phyloP scores from a whole-genome alignment of 2,797 vertebrate genomes.

The Pangasius larnaudii region DNA sequence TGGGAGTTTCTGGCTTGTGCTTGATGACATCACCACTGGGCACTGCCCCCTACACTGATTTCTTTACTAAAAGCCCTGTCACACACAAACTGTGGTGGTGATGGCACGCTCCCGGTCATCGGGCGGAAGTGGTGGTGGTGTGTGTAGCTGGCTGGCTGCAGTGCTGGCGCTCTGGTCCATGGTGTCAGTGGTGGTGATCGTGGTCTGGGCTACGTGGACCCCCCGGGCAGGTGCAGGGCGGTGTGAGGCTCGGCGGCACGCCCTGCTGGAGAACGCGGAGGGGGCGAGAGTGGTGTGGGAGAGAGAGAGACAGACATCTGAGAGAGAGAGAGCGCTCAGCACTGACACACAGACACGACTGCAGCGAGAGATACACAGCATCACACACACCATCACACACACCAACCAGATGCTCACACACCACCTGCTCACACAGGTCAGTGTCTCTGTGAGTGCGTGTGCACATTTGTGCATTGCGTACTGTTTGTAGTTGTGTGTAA shows the following conservation, averaged over 20 bases:
- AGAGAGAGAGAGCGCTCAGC: slow-evolving; percentile 30
- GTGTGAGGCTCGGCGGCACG: slow-evolving; percentile 37
- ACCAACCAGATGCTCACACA: slow-evolving; percentile 31
- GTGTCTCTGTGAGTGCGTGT: background rate
- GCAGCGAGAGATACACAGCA: slow-evolving; percentile 24
- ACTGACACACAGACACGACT: slow-evolving; percentile 39
- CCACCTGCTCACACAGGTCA: slow-evolving; percentile 52
- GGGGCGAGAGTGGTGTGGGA: slow-evolving; percentile 38
- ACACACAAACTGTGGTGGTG: too few relatives aligned
- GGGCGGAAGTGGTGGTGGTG: slow-evolving; percentile 24
- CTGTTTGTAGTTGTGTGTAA: background rate
- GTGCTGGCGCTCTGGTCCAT: slow-evolving; percentile 59
- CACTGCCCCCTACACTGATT: background rate
- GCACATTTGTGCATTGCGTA: too few relatives aligned
- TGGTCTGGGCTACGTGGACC: slow-evolving; percentile 59
- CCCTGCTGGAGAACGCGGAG: slow-evolving; percentile 46
- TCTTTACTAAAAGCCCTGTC: background rate
- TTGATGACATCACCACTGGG: slow-evolving; percentile 4
- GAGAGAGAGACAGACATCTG: slow-evolving; percentile 39
- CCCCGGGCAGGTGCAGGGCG: slow-evolving; percentile 29
- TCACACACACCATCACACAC: slow-evolving; percentile 26
- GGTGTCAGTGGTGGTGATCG: slow-evolving; percentile 58
- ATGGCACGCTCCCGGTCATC: slow-evolving; percentile 51
- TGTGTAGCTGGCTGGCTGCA: slow-evolving; percentile 48
- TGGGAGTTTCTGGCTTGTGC: background rate